Conservation (phyloP, 2,113 vertebrate species). For the Forbesichthys agassizii region DNA sequence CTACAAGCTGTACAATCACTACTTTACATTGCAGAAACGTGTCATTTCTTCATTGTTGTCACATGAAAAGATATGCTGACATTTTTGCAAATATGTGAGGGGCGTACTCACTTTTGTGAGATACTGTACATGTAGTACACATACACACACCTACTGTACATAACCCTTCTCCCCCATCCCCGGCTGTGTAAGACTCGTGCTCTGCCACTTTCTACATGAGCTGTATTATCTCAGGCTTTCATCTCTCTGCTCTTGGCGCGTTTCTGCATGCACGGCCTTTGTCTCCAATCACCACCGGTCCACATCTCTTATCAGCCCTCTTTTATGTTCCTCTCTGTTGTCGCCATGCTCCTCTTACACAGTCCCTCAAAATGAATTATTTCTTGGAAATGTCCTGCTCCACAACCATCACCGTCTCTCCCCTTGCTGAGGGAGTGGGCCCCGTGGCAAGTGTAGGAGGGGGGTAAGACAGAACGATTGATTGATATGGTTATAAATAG, state of each 20-base stretch:
- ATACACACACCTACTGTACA: too few species aligned
- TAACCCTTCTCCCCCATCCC: neutral
- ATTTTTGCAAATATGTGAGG: too few species aligned
- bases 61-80: too few species aligned
- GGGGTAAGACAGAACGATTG: too few species aligned
- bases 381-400: constrained; percentile 33
- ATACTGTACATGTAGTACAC: too few species aligned
- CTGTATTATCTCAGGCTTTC: constrained; percentile 60
- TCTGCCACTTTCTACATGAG: constrained; percentile 57
- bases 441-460: neutral
- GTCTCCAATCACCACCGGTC: constrained; percentile 73
- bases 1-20: too few species aligned
- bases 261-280: constrained; percentile 76
- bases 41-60: too few species aligned
- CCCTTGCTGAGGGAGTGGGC: constrained; percentile 2
- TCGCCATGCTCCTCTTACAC: constrained; percentile 59
- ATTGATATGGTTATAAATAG: too few species aligned
- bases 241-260: constrained; percentile 68
- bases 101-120: too few species aligned
- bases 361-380: constrained; percentile 53
- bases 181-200: constrained; percentile 33
- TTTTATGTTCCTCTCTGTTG: constrained; percentile 66
- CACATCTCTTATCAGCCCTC: constrained; percentile 71
- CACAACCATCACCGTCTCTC: constrained; percentile 32
- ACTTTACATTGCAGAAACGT: too few species aligned